Percentiles rank a stretch among this genome's conserved stretches.
Evolutionary conservation across 2,797 vertebrate species (phyloP).

Genomic region (Capromys pilorides): DNA sequence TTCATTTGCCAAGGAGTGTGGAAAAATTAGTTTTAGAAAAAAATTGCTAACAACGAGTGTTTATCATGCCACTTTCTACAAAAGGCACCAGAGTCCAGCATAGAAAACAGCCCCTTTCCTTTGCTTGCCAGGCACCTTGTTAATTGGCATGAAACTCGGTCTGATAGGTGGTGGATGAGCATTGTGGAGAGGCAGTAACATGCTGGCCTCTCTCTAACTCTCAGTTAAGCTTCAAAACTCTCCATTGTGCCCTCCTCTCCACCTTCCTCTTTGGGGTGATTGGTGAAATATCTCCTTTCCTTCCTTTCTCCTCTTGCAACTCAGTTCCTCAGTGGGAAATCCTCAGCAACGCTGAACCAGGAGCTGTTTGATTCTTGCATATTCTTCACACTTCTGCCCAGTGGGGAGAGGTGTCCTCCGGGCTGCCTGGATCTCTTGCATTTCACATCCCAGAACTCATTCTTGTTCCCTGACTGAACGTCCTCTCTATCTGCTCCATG

Average conservation of each 20-base stretch:
- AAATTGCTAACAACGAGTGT: neutral
- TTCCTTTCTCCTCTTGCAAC: neutral
- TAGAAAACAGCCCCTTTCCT: neutral
- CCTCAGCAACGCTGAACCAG: neutral
- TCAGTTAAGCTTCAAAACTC: neutral
- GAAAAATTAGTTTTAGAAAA: neutral
- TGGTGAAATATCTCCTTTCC: neutral
- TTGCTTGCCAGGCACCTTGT: neutral
- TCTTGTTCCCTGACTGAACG: neutral
- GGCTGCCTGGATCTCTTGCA: neutral
- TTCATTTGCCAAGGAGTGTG: neutral
- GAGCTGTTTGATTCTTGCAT: neutral
- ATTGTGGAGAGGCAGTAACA: neutral
- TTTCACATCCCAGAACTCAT: neutral
- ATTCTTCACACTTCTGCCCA: neutral
- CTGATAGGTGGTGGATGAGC: neutral
- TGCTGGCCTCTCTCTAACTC: neutral
- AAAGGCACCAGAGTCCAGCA: neutral
- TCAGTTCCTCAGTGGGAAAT: neutral
- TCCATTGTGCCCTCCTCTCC: neutral
- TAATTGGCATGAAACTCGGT: neutral
- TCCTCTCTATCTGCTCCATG: neutral
- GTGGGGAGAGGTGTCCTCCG: neutral
- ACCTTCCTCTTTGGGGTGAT: neutral
- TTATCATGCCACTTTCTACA: neutral